Conservation (phyloP, 2,797 vertebrate genomes). For the Aldrovandia affinis region DNA sequence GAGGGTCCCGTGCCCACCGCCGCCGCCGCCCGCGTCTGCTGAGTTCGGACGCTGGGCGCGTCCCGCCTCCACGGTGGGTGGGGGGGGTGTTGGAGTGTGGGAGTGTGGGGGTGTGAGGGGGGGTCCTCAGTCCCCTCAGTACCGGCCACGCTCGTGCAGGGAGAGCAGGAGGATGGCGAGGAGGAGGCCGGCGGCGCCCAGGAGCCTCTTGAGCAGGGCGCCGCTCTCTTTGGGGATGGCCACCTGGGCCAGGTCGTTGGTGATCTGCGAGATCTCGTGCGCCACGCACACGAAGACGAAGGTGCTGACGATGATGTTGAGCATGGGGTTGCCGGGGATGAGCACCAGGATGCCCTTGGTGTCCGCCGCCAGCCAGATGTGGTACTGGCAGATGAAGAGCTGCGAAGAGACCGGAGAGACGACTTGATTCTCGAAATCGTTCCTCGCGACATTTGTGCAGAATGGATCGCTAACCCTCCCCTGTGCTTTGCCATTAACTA, state of each 20-base stretch:
- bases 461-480: neutral
- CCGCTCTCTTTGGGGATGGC: constrained; percentile 91
- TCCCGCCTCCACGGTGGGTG: neutral
- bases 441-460: neutral
- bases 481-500: neutral
- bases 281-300: constrained; percentile 99
- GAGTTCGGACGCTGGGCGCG: neutral
- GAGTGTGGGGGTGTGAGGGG: neutral
- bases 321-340: constrained; percentile 88
- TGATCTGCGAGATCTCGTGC: constrained; percentile 96
- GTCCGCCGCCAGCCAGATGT: constrained; percentile 98
- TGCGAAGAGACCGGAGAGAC: too few relatives aligned
- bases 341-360: constrained; percentile 95
- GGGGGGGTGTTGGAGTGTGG: neutral
- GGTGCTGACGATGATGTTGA: constrained; percentile 94
- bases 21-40: neutral
- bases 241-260: constrained; percentile 93
- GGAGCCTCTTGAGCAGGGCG: constrained; percentile 85
- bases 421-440: neutral
- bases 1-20: neutral
- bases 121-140: constrained; percentile 58
- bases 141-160: constrained; percentile 66
- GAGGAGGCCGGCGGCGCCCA: constrained; percentile 74
- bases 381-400: constrained; percentile 99
- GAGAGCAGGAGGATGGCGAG: constrained; percentile 78